Conservation (phyloP, 1,140 invertebrate species). For the Drosophila mayri region DNA sequence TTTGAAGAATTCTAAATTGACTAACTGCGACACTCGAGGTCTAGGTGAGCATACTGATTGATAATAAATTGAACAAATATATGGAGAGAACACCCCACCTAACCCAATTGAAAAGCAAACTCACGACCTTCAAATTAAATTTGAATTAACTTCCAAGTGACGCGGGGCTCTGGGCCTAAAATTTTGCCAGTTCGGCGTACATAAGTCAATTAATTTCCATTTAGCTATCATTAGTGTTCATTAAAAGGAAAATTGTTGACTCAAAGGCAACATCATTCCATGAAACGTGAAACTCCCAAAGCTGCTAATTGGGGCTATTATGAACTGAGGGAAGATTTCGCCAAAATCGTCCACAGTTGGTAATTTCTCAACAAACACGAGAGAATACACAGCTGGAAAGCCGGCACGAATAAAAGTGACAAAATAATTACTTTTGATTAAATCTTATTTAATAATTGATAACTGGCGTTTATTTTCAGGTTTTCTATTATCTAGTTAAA, state of each 20-base stretch:
- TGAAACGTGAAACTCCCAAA: slow-evolving; percentile 27
- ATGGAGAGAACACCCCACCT: slow-evolving; percentile 6
- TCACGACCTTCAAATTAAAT: slow-evolving; percentile 50
- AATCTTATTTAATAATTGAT: slow-evolving; percentile 3
- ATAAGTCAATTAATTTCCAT: slow-evolving; percentile 63
- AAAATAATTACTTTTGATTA: slow-evolving; percentile 12
- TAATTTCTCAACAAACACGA: slow-evolving; percentile 2
- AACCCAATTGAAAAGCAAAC: slow-evolving; percentile 34
- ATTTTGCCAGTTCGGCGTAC: slow-evolving; percentile 19
- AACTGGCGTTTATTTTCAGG: slow-evolving; percentile 6
- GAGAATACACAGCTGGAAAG: slow-evolving; percentile 1
- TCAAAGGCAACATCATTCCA: slow-evolving; percentile 13
- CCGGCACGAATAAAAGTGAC: slow-evolving; percentile 10
- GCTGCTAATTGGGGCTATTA: slow-evolving; percentile 46
- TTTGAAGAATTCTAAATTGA: slow-evolving; percentile 9
- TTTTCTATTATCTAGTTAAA: slow-evolving; percentile 1
- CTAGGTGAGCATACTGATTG: slow-evolving; percentile 47
- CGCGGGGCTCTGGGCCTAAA: slow-evolving; percentile 14
- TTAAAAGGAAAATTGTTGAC: slow-evolving; percentile 41
- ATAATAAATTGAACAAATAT: slow-evolving; percentile 55
- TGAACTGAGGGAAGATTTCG: slow-evolving; percentile 11
- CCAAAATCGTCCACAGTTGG: background rate
- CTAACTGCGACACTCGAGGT: slow-evolving; percentile 26
- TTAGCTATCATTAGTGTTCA: slow-evolving; percentile 66
- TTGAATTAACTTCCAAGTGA: slow-evolving; percentile 48